Conservation (phyloP, 2,797 vertebrate species). For the Chiloscyllium punctatum region DNA sequence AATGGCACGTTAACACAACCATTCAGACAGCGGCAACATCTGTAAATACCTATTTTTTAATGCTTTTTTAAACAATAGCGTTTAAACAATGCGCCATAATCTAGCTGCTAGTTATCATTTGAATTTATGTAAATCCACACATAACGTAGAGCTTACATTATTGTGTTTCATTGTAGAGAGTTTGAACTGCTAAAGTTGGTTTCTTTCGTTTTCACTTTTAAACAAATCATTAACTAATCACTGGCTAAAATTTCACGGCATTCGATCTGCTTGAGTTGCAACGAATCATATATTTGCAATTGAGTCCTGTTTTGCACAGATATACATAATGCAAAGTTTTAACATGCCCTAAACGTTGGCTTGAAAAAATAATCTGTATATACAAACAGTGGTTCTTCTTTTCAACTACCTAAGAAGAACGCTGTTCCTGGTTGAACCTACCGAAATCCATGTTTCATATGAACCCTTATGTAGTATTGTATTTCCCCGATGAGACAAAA, state of each 20-base stretch:
- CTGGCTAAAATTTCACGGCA: too few species aligned
- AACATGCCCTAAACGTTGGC: neutral
- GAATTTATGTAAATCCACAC: neutral
- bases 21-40: neutral
- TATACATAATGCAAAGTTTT: neutral
- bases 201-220: neutral
- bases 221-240: neutral
- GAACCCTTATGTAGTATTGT: neutral
- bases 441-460: slow-evolving; percentile 25
- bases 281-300: neutral
- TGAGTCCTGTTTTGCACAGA: neutral
- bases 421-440: neutral
- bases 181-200: neutral
- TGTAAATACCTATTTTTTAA: neutral
- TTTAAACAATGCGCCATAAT: neutral
- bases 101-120: neutral
- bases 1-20: neutral
- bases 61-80: neutral
- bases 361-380: neutral
- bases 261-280: neutral
- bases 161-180: neutral
- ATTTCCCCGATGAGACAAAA: slow-evolving; percentile 25
- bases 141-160: neutral
- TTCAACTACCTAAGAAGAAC: neutral
- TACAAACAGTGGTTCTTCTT: neutral